These are phyloP conservation scores for Lepus townsendii DNA, from an alignment of 2,797 vertebrate genomes.

Conservation along the genomic window DNA sequence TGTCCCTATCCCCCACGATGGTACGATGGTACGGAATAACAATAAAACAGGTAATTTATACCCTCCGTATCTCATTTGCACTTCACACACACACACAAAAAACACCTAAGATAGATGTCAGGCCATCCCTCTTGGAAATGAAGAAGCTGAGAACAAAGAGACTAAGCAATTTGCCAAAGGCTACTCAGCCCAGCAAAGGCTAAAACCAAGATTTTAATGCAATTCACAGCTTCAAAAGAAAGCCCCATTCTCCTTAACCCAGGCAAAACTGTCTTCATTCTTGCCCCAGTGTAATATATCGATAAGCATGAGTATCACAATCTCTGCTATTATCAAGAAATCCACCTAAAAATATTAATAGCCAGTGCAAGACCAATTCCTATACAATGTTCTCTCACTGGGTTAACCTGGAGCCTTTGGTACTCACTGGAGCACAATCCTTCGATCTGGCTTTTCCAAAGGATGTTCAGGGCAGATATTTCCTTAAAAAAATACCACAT, in stretches of 20 bases:
- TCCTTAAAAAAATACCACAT: background rate
- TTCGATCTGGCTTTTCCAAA: background rate
- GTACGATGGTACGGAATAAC: background rate
- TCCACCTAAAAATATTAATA: conserved; percentile 1
- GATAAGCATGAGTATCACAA: background rate
- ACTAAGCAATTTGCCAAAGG: background rate
- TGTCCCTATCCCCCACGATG: background rate
- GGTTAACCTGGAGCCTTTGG: background rate
- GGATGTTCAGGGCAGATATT: background rate
- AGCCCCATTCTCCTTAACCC: background rate
- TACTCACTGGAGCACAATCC: background rate
- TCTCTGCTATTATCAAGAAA: background rate
- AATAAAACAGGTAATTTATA: background rate
- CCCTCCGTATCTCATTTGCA: background rate
- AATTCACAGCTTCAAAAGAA: background rate
- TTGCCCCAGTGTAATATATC: background rate
- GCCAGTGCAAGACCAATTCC: background rate
- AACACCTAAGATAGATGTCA: background rate
- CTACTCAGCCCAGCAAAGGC: background rate
- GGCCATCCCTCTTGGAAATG: background rate
- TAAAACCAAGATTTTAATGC: background rate
- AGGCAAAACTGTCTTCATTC: background rate
- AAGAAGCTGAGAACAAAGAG: background rate
- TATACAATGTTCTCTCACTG: background rate
- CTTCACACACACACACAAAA: background rate